phyloP scores from a whole-genome alignment of 2,113 vertebrate species.

The Ageneiosus marmoratus region DNA sequence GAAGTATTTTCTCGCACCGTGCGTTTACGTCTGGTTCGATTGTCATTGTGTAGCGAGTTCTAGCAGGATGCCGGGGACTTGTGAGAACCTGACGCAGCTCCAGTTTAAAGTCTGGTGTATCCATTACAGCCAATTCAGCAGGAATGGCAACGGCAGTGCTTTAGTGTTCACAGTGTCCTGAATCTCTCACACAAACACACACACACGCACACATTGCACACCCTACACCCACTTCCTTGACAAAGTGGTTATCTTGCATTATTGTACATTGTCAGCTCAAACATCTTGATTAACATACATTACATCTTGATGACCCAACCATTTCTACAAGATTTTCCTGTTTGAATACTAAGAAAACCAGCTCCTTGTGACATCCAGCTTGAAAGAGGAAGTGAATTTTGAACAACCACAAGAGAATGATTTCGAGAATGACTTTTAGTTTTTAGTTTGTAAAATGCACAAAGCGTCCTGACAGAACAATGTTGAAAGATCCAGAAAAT shows the following conservation, averaged over 20 bases:
- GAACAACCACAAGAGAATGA: neutral
- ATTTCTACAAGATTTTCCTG: neutral
- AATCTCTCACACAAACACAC: constrained; percentile 34
- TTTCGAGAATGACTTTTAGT: no score
- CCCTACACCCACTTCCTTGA: neutral
- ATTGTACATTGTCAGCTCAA: neutral
- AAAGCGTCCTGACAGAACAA: neutral
- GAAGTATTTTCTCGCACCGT: constrained; percentile 35
- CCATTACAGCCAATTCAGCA: constrained; percentile 41
- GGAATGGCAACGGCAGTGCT: neutral
- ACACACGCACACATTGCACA: constrained; percentile 28
- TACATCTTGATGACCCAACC: no score
- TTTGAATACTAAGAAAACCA: neutral
- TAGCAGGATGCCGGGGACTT: neutral
- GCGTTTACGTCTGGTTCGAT: constrained; percentile 34
- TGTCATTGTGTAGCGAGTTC: neutral
- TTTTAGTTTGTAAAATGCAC: neutral
- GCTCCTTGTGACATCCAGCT: neutral
- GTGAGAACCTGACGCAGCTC: constrained; percentile 26
- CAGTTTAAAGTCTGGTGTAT: constrained; percentile 28
- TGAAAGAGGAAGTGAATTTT: neutral
- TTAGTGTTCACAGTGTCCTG: neutral
- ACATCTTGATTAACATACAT: neutral
- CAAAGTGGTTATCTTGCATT: neutral
- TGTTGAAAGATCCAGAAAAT: neutral